Evolutionary conservation across 2,888 invertebrate species (phyloP).

Genomic region (Heliconius cydno): DNA sequence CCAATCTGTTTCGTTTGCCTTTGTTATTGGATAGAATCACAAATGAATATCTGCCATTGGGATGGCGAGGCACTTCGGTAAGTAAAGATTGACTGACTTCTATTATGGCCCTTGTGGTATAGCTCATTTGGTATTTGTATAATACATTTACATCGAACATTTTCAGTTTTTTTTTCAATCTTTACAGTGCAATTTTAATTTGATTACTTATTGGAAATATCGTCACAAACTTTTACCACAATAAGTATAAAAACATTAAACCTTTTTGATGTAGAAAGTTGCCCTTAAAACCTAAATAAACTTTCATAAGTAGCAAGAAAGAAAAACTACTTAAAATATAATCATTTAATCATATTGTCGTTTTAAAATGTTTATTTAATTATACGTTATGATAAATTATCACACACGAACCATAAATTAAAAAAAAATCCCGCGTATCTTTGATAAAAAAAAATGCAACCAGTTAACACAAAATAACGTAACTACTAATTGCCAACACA

Average conservation of each 20-base stretch:
- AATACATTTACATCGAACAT: not conserved
- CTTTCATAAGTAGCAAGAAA: not conserved
- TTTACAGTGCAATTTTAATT: not conserved
- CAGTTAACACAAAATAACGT: not conserved
- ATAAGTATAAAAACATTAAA: not conserved
- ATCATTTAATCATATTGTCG: no score
- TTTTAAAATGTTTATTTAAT: no score
- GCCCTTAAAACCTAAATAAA: no score
- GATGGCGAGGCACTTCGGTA: not conserved
- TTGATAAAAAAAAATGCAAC: not conserved
- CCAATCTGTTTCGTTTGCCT: conserved; percentile 54
- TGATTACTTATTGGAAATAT: not conserved
- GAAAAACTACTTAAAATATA: not conserved
- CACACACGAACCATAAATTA: not conserved
- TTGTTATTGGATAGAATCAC: conserved; percentile 40
- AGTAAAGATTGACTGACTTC: conserved; percentile 2
- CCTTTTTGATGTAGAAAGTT: not conserved
- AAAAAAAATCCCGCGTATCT: not conserved
- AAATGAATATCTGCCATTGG: conserved; percentile 29
- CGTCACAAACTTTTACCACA: not conserved
- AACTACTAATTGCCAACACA: conserved; percentile 9
- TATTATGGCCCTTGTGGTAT: conserved; percentile 12
- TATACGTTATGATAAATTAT: no score
- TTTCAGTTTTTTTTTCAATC: not conserved
- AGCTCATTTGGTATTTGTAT: not conserved